Evolutionary conservation across 2,797 vertebrate genomes (phyloP).

Genomic region (Anas acuta): DNA sequence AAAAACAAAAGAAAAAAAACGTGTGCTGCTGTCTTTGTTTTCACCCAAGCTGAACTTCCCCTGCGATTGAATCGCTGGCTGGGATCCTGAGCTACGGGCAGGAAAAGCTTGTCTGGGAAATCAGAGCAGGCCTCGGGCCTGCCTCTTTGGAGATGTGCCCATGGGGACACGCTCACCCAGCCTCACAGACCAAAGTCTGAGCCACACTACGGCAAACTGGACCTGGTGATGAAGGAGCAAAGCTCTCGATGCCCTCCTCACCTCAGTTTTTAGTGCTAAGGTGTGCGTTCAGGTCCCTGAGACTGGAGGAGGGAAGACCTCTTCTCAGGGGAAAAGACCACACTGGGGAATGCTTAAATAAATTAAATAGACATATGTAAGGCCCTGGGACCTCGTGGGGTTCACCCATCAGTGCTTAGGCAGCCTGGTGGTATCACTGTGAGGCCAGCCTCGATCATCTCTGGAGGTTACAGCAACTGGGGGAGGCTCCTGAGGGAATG

Average conservation of each 20-base stretch:
- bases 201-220: background rate
- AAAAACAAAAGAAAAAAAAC: slow-evolving; percentile 17
- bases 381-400: background rate
- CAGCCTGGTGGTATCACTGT: rapidly evolving
- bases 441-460: background rate
- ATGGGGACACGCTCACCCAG: background rate
- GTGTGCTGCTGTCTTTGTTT: slow-evolving; percentile 53
- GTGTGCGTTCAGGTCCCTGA: background rate
- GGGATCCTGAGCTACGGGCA: slow-evolving; percentile 54
- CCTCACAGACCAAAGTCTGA: background rate
- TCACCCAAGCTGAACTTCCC: slow-evolving; percentile 72
- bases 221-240: background rate
- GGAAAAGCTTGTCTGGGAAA: slow-evolving; percentile 68
- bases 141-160: slow-evolving; percentile 49
- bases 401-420: background rate
- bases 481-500: background rate
- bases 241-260: rapidly evolving
- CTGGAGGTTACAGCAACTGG: background rate
- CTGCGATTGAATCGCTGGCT: slow-evolving; percentile 58
- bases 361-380: background rate
- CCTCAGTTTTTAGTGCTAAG: background rate
- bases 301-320: background rate
- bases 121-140: slow-evolving; percentile 3
- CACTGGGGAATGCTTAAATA: background rate
- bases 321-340: background rate